Evolutionary conservation across 1,140 invertebrate species (phyloP), one percentile per base, ranked within the genome.

Genomic region (Caenorhabditis brenneri): DNA sequence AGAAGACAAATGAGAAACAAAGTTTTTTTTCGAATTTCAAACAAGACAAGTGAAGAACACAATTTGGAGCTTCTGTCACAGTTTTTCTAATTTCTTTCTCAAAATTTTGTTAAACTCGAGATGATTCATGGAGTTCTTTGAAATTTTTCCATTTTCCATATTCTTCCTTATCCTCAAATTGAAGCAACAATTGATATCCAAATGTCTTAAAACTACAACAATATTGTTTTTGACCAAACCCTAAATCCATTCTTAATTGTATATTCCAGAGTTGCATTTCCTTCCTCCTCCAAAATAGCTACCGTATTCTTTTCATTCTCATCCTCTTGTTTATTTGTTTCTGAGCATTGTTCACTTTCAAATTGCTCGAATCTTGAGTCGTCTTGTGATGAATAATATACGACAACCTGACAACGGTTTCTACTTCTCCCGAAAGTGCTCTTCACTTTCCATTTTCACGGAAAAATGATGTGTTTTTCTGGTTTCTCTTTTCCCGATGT

Each of bases 361-460:
- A 9, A 27, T 55, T n/a, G n/a, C n/a, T 4, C 15, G 7, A 5
- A 65, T n/a, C n/a, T n/a, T n/a, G n/a, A n/a, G n/a, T n/a, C n/a
- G n/a, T n/a, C n/a, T n/a, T n/a, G n/a, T 65, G 58, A 65, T 31
- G 58, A 65, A 65, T 65, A 19, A 65, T 65, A 33, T 36, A n/a
- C n/a, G n/a, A 65, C 36, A 24, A 65, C 58, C 31, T 65, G 58
- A 36, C 58, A 65, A 65, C 58, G 29, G 58, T 65, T 65, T 65
- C 58, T 15, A 36, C 16, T 36, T 22, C 24, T 29, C 24, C 49
- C 15, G 49, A 12, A 31, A 65, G 58, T 33, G 29, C 31, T 65
- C 31, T 65, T 65, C 58, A 33, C 58, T 36, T 58, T 29, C 27
- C 22, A 19, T 58, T 27, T 58, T 51, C n/a, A n/a, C n/a, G n/a